phyloP scores from a whole-genome alignment of 2,888 invertebrate species.

The Allophyes oxyacanthae region DNA sequence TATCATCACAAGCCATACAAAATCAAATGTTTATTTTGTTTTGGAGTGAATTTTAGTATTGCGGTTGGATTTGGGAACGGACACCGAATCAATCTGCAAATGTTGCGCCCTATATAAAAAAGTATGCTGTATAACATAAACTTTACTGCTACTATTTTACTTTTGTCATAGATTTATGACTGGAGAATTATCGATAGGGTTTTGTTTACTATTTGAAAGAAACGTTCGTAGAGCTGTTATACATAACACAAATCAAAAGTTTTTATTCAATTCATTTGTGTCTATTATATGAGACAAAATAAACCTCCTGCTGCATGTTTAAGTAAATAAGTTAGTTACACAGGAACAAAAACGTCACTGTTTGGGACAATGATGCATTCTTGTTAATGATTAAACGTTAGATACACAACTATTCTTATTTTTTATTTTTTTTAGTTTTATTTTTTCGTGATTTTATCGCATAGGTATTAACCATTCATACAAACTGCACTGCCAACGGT shows the following conservation, averaged over 20 bases:
- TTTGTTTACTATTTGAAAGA: not conserved
- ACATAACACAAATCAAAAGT: not conserved
- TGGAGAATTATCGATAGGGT: not conserved
- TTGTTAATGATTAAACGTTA: slow-evolving; percentile 1
- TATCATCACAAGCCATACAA: too few relatives aligned
- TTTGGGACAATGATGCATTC: slow-evolving; percentile 9
- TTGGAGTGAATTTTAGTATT: too few relatives aligned
- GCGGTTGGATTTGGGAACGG: too few relatives aligned
- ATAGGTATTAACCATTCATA: too few relatives aligned
- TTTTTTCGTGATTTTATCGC: too few relatives aligned
- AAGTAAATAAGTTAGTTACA: slow-evolving; percentile 34
- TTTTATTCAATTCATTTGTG: not conserved
- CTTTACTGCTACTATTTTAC: too few relatives aligned
- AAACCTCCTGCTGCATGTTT: slow-evolving; percentile 13
- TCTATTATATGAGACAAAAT: not conserved
- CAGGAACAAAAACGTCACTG: slow-evolving; percentile 34
- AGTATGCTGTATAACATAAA: too few relatives aligned
- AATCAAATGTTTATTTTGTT: too few relatives aligned
- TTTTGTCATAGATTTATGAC: not conserved
- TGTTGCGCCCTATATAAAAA: too few relatives aligned
- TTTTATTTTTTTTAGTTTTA: not conserved
- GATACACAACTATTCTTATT: not conserved
- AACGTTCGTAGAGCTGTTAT: not conserved
- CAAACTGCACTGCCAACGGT: too few relatives aligned
- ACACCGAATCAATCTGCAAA: too few relatives aligned